Evolutionary conservation across 2,888 invertebrate genomes (phyloP).

Genomic region (Orthosia gracilis): DNA sequence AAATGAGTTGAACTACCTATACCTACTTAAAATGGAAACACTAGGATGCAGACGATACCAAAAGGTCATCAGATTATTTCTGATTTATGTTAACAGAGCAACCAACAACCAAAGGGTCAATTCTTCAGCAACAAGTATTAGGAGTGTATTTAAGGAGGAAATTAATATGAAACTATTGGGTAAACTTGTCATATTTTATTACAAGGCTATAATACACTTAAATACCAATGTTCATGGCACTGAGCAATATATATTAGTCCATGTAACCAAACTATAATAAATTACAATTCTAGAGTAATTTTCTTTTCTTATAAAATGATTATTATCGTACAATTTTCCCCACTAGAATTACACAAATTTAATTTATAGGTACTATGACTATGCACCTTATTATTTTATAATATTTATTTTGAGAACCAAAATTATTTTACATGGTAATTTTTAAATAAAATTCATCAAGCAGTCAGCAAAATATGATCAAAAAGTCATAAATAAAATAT

Average conservation of each 20-base stretch:
- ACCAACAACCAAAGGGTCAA: no score
- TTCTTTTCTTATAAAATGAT: conserved; percentile 56
- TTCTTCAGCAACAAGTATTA: not conserved
- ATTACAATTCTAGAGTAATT: conserved; percentile 52
- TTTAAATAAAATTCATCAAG: conserved; percentile 51
- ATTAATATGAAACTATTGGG: conserved; percentile 15
- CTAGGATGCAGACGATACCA: no score
- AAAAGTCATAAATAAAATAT: conserved; percentile 31
- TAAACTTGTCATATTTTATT: conserved; percentile 55
- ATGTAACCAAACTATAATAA: conserved; percentile 58
- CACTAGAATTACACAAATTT: conserved; percentile 41
- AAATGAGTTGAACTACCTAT: no score
- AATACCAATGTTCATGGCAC: conserved; percentile 63
- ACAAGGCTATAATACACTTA: conserved; percentile 49
- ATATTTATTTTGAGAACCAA: conserved; percentile 26
- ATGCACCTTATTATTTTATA: conserved; percentile 38
- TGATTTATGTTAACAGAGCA: no score
- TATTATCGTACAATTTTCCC: conserved; percentile 47
- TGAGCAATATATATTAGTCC: conserved; percentile 53
- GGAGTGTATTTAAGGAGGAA: not conserved
- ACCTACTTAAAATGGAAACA: no score
- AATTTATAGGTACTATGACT: conserved; percentile 49
- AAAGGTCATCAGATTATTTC: no score
- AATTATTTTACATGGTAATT: conserved; percentile 36
- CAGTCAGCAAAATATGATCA: conserved; percentile 38